phyloP scores from a whole-genome alignment of 2,797 vertebrate species.

The Momotus momota region DNA sequence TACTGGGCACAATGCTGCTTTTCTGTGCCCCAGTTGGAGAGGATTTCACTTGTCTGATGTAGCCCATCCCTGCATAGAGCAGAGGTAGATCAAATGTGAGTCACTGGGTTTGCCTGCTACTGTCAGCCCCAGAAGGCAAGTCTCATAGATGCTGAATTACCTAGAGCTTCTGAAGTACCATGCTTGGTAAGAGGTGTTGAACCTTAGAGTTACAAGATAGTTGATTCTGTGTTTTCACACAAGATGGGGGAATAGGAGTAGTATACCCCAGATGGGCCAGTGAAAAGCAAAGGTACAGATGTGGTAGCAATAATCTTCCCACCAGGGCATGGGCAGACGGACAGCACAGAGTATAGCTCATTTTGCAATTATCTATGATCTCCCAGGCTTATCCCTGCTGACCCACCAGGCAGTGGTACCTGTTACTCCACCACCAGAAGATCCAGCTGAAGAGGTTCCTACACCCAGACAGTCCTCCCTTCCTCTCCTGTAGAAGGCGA shows the following conservation, averaged over 20 bases:
- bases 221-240: not conserved
- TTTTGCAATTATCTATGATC: not conserved
- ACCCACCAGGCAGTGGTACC: not conserved
- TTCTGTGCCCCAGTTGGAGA: not conserved
- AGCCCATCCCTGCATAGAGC: not conserved
- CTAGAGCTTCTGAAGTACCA: not conserved
- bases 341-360: not conserved
- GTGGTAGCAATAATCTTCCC: not conserved
- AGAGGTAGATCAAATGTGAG: not conserved
- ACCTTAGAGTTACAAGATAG: not conserved
- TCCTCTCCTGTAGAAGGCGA: not conserved
- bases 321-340: not conserved
- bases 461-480: not conserved
- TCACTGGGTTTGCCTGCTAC: not conserved
- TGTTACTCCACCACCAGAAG: not conserved
- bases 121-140: not conserved
- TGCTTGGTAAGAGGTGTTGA: not conserved
- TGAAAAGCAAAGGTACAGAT: not conserved
- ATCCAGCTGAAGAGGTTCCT: not conserved
- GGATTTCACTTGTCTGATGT: not conserved
- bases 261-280: not conserved
- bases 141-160: not conserved
- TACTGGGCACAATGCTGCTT: not conserved
- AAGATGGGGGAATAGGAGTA: not conserved
- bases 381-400: not conserved